Conservation (phyloP, 2,888 invertebrate species). For the Ceraclea dissimilis region DNA sequence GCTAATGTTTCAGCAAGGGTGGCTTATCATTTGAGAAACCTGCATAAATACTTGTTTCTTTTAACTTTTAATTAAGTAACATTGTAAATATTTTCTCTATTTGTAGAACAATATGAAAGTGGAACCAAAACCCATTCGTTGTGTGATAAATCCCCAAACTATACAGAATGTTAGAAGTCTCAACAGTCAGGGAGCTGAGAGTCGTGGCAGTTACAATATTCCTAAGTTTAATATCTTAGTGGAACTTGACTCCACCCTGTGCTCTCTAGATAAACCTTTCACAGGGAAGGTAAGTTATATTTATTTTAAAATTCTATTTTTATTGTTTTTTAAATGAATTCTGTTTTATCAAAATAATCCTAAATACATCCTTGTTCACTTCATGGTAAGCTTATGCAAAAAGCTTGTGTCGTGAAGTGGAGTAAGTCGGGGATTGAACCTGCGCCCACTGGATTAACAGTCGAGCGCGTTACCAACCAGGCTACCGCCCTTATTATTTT, state of each 20-base stretch:
- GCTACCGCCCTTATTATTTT: neutral
- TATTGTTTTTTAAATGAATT: neutral
- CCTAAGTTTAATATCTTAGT: slow-evolving; percentile 82
- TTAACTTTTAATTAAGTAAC: too few relatives aligned
- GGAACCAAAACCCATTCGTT: slow-evolving; percentile 59
- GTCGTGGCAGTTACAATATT: slow-evolving; percentile 37
- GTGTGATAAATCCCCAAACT: slow-evolving; percentile 79
- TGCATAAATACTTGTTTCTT: too few relatives aligned
- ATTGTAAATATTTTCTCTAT: neutral
- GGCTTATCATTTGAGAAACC: too few relatives aligned
- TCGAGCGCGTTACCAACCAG: too few relatives aligned
- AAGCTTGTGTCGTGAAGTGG: too few relatives aligned
- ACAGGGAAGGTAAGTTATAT: slow-evolving; percentile 68
- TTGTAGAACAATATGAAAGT: slow-evolving; percentile 35
- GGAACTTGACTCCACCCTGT: slow-evolving; percentile 72
- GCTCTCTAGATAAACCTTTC: slow-evolving; percentile 78
- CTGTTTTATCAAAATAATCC: too few relatives aligned
- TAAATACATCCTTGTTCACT: too few relatives aligned
- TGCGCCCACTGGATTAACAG: too few relatives aligned
- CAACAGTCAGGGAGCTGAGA: slow-evolving; percentile 25
- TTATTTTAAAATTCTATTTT: too few relatives aligned
- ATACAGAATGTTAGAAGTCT: slow-evolving; percentile 51
- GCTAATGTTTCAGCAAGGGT: too few relatives aligned
- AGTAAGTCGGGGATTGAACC: too few relatives aligned
- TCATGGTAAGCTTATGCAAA: too few relatives aligned